A percentile compares a stretch with the other conserved stretches of the same genome.
phyloP scores from a whole-genome alignment of 2,888 invertebrate species.

The Panopea generosa region DNA sequence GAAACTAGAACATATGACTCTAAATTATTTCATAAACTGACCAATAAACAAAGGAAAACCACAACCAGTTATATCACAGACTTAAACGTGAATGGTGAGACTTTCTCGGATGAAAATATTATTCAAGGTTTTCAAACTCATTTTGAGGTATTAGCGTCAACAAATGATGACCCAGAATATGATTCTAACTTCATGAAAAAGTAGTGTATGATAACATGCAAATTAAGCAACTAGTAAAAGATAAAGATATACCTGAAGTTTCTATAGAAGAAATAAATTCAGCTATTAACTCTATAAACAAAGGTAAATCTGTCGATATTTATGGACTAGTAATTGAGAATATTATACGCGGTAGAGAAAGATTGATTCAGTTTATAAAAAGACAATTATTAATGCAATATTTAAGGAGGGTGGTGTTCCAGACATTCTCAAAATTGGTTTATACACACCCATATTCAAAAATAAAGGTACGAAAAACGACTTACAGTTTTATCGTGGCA shows the following conservation, averaged over 20 bases:
- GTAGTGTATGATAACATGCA: too few relatives aligned
- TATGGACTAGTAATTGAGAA: constrained; percentile 14
- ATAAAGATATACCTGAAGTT: not conserved
- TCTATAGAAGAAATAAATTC: constrained; percentile 1
- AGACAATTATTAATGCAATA: constrained; percentile 5
- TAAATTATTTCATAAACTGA: constrained; percentile 18
- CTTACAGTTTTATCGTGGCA: constrained; percentile 23
- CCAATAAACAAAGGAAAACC: constrained; percentile 6
- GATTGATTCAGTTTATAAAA: not conserved
- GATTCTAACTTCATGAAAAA: too few relatives aligned
- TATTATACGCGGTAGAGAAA: not conserved
- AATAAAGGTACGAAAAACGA: constrained; percentile 17
- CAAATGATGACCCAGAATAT: too few relatives aligned
- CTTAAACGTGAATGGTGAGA: not conserved
- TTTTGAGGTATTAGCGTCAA: too few relatives aligned
- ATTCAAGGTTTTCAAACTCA: too few relatives aligned
- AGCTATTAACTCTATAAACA: constrained; percentile 23
- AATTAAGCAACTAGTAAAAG: too few relatives aligned
- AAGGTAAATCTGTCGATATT: constrained; percentile 19
- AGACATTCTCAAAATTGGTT: constrained; percentile 15
- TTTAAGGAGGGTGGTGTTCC: constrained; percentile 17
- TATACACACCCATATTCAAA: constrained; percentile 26
- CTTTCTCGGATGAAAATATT: too few relatives aligned
- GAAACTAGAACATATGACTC: constrained; percentile 8
- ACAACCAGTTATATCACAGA: constrained; percentile 7